Percentiles rank a stretch among this genome's conserved stretches.
Evolutionary conservation across 2,797 vertebrate species (phyloP).

Genomic region (Onychomys leucogaster): DNA sequence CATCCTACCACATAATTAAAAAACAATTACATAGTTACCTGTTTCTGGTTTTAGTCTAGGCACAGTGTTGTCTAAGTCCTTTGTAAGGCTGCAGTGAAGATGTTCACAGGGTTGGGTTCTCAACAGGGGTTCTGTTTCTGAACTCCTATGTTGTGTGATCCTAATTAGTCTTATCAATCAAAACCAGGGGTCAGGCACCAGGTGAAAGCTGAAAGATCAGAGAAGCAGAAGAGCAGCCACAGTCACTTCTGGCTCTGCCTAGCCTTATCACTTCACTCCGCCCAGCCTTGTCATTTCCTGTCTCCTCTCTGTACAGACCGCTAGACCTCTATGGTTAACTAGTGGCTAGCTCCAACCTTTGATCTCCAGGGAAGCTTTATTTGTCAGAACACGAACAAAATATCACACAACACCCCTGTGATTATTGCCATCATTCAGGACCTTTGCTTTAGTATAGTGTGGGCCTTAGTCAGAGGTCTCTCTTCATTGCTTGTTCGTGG

Average conservation of each 20-base stretch:
- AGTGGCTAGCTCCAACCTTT: too few species aligned
- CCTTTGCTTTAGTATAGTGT: background rate
- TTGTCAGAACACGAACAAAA: too few species aligned
- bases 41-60: background rate
- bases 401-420: background rate
- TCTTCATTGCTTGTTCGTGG: background rate
- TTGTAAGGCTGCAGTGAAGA: background rate
- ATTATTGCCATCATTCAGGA: background rate
- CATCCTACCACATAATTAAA: background rate
- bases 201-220: too few species aligned
- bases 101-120: background rate
- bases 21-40: background rate
- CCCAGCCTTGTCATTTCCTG: too few species aligned
- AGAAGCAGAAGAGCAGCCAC: too few species aligned
- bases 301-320: too few species aligned
- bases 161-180: too few species aligned
- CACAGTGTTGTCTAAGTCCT: background rate
- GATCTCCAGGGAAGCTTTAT: too few species aligned
- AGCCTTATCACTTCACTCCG: too few species aligned
- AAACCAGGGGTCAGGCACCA: too few species aligned
- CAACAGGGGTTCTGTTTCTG: background rate
- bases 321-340: too few species aligned
- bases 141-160: background rate
- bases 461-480: background rate
- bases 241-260: too few species aligned